These are phyloP conservation scores for Anneissia japonica DNA, from an alignment of 35 echinoderm and acorn worm species.

Conservation along the genomic window DNA sequence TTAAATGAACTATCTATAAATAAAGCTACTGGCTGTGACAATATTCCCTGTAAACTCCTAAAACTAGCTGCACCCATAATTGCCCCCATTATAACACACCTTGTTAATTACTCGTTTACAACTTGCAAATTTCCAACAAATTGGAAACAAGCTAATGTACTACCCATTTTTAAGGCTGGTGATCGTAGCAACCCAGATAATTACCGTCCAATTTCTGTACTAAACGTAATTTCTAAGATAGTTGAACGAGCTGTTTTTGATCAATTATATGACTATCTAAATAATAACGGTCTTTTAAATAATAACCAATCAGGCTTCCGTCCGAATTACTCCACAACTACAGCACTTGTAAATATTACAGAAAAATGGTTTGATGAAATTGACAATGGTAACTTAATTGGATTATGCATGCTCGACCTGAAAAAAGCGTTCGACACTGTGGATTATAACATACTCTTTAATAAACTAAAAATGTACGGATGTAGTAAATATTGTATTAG, in stretches of 20 bases:
- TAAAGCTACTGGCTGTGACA: too few species aligned
- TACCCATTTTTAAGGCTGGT: too few species aligned
- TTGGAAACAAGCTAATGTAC: too few species aligned
- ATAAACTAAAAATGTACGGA: background rate
- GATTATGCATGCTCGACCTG: slow-evolving; percentile 6
- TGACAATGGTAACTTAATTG: slow-evolving; percentile 19
- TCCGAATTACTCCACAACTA: slow-evolving; percentile 6
- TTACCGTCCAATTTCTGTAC: slow-evolving; percentile 31
- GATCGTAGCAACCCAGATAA: background rate
- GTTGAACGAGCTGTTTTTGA: slow-evolving; percentile 23
- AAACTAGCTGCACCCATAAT: too few species aligned
- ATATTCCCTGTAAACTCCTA: too few species aligned
- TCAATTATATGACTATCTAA: slow-evolving; percentile 28
- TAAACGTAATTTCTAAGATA: slow-evolving; percentile 24
- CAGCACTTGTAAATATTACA: slow-evolving; percentile 1
- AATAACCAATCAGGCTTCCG: slow-evolving; percentile 12
- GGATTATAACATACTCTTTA: background rate
- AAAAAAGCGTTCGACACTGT: background rate
- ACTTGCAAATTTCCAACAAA: too few species aligned
- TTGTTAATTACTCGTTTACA: too few species aligned
- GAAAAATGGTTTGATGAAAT: slow-evolving; percentile 20
- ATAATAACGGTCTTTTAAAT: slow-evolving; percentile 15
- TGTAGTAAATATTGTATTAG: background rate
- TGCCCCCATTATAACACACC: too few species aligned
- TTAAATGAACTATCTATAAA: too few species aligned